Base-by-base conservation (phyloP, 2,797 vertebrate genomes). In the Megaceryle alcyon region DNA sequence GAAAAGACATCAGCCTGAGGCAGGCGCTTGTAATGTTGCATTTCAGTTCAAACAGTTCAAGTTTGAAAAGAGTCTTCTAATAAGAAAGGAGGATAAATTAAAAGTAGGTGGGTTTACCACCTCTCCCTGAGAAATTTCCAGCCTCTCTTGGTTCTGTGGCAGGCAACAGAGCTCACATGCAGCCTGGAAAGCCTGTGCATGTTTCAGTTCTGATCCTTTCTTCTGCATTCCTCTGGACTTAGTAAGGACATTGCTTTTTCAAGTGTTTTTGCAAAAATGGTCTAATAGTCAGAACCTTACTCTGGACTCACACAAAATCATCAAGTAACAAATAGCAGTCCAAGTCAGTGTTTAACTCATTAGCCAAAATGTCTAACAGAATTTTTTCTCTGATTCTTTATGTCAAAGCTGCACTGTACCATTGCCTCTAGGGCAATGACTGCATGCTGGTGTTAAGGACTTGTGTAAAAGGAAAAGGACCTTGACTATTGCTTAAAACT, bases 31-130 rank as follows among this genome's bases (percentile, higher is more conserved):
- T 41, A 93, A 93, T 86, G 31, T 33, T 93, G 46, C 64, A 70
- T 84, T 95, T 88, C 68, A 82, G 35, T 84, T 92, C 65, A 86
- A 93, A 76, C 10, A 66, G 59, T 44, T 81, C 41, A 89, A 41
- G 25, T 70, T 56, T 94, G 59, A 83, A 92, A 91, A 83, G 37
- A 73, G 16, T 73, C 66, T 49, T 85, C 39, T 15, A 73, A 39
- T 48, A 68, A 35, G 10, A 80, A 88, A 88, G n/a, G 29, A 81
- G 61, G 65, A 21, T 5, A 86, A 66, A 53, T 64, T 71, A 48
- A 54, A 70, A 51, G 56, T 65, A 54, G 35, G 20, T 53, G 31
- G 26, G 39, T 94, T 90, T 86, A 33, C 25, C n/a, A 76, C 13
- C 35, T 88, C 46, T 91, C 17, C 37, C 51, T 70, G 54, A 81